Percentiles rank a stretch among this genome's conserved stretches.
Conservation (phyloP, 2,797 vertebrate species). For the Anguilla pacifica region DNA sequence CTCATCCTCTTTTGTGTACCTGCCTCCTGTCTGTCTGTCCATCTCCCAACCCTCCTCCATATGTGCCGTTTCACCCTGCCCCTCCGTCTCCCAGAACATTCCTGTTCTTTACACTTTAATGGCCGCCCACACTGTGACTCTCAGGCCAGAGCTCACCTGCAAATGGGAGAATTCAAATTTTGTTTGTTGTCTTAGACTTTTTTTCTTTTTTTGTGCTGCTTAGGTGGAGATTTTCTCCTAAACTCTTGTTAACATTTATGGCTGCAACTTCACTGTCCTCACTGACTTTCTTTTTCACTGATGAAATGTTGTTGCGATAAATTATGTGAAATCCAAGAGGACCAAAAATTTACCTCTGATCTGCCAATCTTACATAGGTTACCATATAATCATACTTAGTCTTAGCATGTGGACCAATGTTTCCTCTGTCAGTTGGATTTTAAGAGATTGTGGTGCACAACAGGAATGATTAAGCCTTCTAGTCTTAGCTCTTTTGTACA, state of each 20-base stretch:
- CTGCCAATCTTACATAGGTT: constrained; percentile 9
- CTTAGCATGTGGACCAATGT: background rate
- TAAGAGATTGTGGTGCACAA: background rate
- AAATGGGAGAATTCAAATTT: background rate
- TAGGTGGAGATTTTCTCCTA: constrained; percentile 48
- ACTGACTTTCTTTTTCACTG: background rate
- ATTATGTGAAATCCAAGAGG: background rate
- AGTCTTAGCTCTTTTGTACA: constrained; percentile 42
- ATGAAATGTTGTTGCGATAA: background rate
- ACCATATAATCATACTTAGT: background rate
- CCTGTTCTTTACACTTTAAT: background rate
- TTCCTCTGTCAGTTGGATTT: constrained; percentile 12
- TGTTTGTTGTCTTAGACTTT: background rate
- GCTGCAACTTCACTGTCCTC: constrained; percentile 50
- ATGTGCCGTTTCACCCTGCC: background rate
- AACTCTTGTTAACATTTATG: constrained; percentile 41
- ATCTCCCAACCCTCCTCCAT: background rate
- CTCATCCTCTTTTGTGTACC: background rate
- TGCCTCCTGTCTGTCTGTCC: background rate
- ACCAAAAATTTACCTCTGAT: background rate
- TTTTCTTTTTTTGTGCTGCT: constrained; percentile 22
- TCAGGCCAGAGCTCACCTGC: background rate
- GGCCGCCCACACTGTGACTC: constrained; percentile 8
- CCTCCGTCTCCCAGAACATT: background rate
- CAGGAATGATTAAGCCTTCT: background rate